Evolutionary conservation across 2,888 invertebrate genomes (phyloP), one percentile per base, ranked within the genome.

Genomic region (Tethea ocularis): DNA sequence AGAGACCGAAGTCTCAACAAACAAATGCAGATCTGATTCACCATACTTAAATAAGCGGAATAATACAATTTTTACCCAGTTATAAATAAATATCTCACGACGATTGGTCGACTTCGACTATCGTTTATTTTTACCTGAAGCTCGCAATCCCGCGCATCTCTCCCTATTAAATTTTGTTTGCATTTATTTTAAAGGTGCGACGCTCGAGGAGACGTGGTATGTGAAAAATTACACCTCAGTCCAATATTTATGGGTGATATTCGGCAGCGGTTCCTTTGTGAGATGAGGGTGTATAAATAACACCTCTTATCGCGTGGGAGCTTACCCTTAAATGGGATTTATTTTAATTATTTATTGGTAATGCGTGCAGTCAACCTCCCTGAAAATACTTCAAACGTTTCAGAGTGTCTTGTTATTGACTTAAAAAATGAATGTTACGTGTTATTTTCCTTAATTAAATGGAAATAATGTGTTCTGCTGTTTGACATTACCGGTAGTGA

Each of bases 211-310:
- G 91, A 91, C 89, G 84, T 89, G 93, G 93, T 92, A 93, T 93
- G 93, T 93, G 93, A 93, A 92, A 93, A 93, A 93, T 92, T 93
- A 93, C 93, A 93, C 93, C 92, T 92, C 91, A 89, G 87, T 82
- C 92, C 93, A 93, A 93, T 93, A 93, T 93, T 93, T 93, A 93
- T 93, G 93, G 93, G 89, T 91, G 91, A 93, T 93, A 93, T 93
- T 93, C 91, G 92, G 93, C 92, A 91, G 93, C 92, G 93, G 93
- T 89, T 85, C 90, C 93, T 93, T 93, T 93, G 93, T 93, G 84
- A 82, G 87, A 85, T 86, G 91, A 89, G 89, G 90, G 90, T 89
- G 89, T 90, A 93, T 93, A 93, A 93, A 93, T 93, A 92, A 93
- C 92, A 87, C 86, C 86, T 89, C 91, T 93, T 93, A 93, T 93